Percentiles rank a stretch among this genome's conserved stretches.
Conservation (phyloP, 2,888 invertebrate genomes). For the Antheraea yamamai region DNA sequence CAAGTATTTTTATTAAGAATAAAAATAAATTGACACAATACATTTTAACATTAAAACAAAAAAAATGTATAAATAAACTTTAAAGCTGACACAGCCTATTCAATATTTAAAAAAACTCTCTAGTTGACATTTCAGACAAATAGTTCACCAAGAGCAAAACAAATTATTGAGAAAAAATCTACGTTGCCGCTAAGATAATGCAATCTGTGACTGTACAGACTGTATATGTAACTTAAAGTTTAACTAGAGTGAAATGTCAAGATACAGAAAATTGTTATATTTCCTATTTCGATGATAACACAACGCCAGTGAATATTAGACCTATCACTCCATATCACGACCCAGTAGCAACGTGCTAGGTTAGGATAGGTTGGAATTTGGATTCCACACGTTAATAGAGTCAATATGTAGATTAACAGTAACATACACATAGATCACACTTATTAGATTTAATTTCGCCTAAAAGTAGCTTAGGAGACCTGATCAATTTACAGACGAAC, state of each 20-base stretch:
- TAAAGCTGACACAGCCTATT: background rate
- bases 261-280: no score
- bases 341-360: no score
- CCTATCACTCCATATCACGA: no score
- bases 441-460: background rate
- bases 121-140: background rate
- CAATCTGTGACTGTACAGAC: no score
- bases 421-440: no score
- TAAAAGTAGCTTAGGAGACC: background rate
- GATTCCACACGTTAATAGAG: no score
- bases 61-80: background rate
- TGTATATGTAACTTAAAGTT: no score
- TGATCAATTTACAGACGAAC: background rate
- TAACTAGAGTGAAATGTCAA: no score
- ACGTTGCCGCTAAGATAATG: background rate
- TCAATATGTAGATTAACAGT: no score
- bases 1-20: background rate
- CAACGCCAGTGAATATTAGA: no score
- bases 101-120: background rate
- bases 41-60: background rate
- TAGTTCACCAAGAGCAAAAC: background rate
- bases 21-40: background rate
- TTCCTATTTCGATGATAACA: no score
- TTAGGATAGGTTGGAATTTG: no score
- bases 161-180: background rate